Base-by-base conservation (phyloP, 2,888 invertebrate species). In the Galerucella calmariensis region DNA sequence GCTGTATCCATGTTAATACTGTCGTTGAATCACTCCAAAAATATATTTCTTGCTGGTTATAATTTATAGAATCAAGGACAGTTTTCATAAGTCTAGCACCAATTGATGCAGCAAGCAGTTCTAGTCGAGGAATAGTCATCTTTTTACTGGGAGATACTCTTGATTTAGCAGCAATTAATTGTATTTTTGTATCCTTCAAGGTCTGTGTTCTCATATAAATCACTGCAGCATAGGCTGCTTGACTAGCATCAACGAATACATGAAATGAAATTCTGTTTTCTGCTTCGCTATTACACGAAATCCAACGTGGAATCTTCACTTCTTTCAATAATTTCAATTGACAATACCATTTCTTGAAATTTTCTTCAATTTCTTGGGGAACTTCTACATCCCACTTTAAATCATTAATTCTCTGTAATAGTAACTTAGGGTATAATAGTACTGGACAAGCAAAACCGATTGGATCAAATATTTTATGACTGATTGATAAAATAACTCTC, bases 391-490 rank as follows among this genome's bases (percentile, higher is more conserved):
- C 62, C n/a, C 27, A 24, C 20, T 62, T 62, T n/a, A 62, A 27
- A 16, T 8, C 10, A 27, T 41, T 14, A 12, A 24, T 62, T 62
- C 4, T 62, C 41, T 62, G 24, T 27, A 62, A 2, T 10, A 62
- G 27, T 24, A 62, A 35, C n/a, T 41, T 16, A 24, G 62, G 62
- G 8, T n/a, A 24, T 14, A 62, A n/a, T 24, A 35, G 27, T 27
- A 62, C 6, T 14, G 62, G 62, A 62, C 62, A 24, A n/a, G 27
- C n/a, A 62, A 24, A 62, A 62, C 62, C 62, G 41, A 62, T 62
- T n/a, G 62, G 62, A 24, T 62, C 35, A 35, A 62, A 62, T 62
- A 62, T 62, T 62, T 62, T 27, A 62, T 62, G 35, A 62, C 35
- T 41, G 41, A 62, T 35, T 11, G 35, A 62, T 24, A 62, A 24